phyloP scores from a whole-genome alignment of 2,888 invertebrate species.

The Gymnocheta viridis region DNA sequence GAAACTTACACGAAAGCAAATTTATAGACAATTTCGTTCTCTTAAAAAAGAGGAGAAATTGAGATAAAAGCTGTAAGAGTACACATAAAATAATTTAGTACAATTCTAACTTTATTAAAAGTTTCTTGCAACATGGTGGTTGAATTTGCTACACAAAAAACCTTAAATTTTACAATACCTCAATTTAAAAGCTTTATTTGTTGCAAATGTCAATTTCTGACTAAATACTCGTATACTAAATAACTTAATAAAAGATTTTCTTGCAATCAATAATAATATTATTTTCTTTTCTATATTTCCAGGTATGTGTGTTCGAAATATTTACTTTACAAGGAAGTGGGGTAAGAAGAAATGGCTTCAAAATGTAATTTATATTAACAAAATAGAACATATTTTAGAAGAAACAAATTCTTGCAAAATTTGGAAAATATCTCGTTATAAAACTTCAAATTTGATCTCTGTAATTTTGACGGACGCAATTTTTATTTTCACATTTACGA shows the following conservation, averaged over 20 bases:
- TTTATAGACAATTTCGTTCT: constrained; percentile 14
- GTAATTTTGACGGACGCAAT: too few species aligned
- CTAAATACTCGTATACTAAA: too few species aligned
- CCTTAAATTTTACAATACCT: not conserved
- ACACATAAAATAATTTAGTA: constrained; percentile 7
- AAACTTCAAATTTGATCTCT: too few species aligned
- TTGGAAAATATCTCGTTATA: too few species aligned
- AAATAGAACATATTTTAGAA: not conserved
- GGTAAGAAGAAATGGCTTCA: constrained; percentile 60
- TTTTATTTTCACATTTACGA: too few species aligned
- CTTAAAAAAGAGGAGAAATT: constrained; percentile 36
- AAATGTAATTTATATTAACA: not conserved
- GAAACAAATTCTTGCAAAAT: too few species aligned
- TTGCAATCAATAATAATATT: not conserved
- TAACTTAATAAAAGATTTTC: not conserved
- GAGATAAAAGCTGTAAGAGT: constrained; percentile 12
- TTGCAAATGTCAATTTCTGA: too few species aligned
- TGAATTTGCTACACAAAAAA: constrained; percentile 8
- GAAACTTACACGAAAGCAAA: not conserved
- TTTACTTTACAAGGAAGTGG: not conserved
- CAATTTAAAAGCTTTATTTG: not conserved
- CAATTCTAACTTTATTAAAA: not conserved
- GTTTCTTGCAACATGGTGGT: constrained; percentile 4
- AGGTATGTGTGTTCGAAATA: constrained; percentile 35
- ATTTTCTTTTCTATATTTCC: constrained; percentile 28